Base-by-base conservation (phyloP, 1,140 invertebrate genomes). In the Octopus sinensis region DNA sequence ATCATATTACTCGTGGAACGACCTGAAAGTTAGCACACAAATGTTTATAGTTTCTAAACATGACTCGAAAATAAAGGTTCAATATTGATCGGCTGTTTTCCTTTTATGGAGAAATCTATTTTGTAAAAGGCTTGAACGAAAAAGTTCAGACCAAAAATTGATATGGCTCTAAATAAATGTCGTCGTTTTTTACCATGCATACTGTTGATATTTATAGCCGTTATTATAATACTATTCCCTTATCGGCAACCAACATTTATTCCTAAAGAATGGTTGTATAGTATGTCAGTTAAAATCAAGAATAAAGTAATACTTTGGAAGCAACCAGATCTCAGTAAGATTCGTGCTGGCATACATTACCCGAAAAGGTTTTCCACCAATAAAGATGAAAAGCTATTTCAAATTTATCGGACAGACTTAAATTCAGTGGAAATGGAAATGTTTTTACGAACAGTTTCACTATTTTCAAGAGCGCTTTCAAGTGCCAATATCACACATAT, bases 401-500 rank as follows among this genome's bases (percentile, higher is more conserved):
- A 71, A 5, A 6, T 71, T 7, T 71, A 12, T 13, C 6, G 0
- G 5, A 17, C 6, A 5, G 68, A 13, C 13, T 82, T 84, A 43
- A 83, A 80, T n/a, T 30, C 17, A 9, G 62, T 79, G 6, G 84
- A 85, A 78, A 76, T 80, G 6, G 53, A 83, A 4, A n/a, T 84
- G 5, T 56, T 84, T 76, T 77, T 86, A 12, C 76, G 54, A 9
- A 79, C 82, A 4, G 82, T 87, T n/a, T 76, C 83, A 12, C 82
- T 53, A n/a, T 84, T 88, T 75, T 78, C 78, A 76, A 77, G 80
- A 5, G 82, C 80, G 13, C 84, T 85, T 23, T 30, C 82, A 73
- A 68, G 82, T 71, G 75, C 79, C 51, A 84, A 77, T 13, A 52
- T 85, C 53, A 80, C 79, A 12, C 84, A 71, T 51, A 76, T 85